A percentile compares a stretch with the other conserved stretches of the same genome.
Conservation (phyloP, 2,113 vertebrate species). For the Rafetus swinhoei region DNA sequence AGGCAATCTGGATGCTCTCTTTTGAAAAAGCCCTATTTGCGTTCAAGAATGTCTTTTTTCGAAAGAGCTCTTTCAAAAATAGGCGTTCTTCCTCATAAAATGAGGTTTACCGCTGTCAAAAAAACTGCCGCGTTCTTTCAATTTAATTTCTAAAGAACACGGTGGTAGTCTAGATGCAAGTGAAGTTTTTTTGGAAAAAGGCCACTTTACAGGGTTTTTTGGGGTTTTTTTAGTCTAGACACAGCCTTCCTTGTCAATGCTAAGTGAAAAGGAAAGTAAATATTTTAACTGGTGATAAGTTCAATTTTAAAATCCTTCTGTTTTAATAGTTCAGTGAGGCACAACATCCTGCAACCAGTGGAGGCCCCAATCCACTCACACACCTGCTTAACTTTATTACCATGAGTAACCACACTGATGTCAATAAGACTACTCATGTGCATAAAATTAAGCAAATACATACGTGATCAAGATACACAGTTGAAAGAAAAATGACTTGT, state of each 20-base stretch:
- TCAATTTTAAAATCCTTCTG: slow-evolving; percentile 32
- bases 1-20: no score
- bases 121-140: no score
- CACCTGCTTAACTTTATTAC: slow-evolving; percentile 18
- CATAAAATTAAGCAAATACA: slow-evolving; percentile 44
- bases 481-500: slow-evolving; percentile 62
- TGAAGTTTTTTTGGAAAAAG: no score
- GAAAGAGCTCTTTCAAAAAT: no score
- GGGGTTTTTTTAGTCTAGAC: no score
- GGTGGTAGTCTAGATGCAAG: no score
- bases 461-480: slow-evolving; percentile 51
- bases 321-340: background rate
- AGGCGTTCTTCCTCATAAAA: no score
- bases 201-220: no score
- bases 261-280: background rate
- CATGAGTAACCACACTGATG: slow-evolving; percentile 36
- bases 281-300: slow-evolving; percentile 1
- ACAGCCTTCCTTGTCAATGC: background rate
- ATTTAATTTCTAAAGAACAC: no score
- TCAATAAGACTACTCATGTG: slow-evolving; percentile 42
- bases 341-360: background rate
- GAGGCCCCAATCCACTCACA: background rate
- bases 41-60: no score
- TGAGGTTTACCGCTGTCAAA: no score
- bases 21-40: no score